Evolutionary conservation across 1,140 invertebrate genomes (phyloP).

Genomic region (Drosophila malerkotliana): DNA sequence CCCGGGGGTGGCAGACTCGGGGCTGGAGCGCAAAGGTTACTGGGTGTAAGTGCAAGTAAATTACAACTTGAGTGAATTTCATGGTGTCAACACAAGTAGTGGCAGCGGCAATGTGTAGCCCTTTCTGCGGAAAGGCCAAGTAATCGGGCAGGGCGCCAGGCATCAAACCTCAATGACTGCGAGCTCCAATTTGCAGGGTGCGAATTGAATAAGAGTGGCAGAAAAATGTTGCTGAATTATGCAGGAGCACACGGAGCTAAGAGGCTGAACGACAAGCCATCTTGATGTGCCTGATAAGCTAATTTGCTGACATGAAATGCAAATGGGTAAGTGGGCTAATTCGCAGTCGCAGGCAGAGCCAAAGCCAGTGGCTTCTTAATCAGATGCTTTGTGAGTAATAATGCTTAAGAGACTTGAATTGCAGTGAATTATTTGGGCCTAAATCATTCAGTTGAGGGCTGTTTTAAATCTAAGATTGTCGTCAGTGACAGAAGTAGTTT

Average conservation of each 20-base stretch:
- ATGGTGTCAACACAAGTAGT: slow-evolving; percentile 43
- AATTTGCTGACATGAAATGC: slow-evolving; percentile 73
- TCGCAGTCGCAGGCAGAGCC: slow-evolving; percentile 12
- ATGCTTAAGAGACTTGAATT: neutral
- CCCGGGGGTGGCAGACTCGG: slow-evolving; percentile 6
- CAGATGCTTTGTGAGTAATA: too few species aligned
- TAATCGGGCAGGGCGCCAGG: slow-evolving; percentile 4
- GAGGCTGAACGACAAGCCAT: slow-evolving; percentile 16
- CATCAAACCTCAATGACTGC: slow-evolving; percentile 47
- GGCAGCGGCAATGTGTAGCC: slow-evolving; percentile 24
- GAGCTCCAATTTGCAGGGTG: slow-evolving; percentile 58
- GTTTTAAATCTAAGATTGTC: slow-evolving; percentile 11
- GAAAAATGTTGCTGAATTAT: slow-evolving; percentile 82
- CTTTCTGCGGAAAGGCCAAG: slow-evolving; percentile 23
- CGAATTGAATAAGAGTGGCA: slow-evolving; percentile 83
- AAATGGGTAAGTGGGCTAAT: slow-evolving; percentile 21
- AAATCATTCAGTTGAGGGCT: neutral
- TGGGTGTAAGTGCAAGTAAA: slow-evolving; percentile 62
- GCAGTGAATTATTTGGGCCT: neutral
- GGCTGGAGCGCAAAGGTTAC: slow-evolving; percentile 29
- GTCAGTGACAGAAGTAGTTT: slow-evolving; percentile 11
- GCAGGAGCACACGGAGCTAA: slow-evolving; percentile 49
- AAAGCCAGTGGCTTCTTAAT: neutral
- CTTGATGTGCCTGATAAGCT: slow-evolving; percentile 76
- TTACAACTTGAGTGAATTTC: slow-evolving; percentile 72